A percentile compares a stretch with the other conserved stretches of the same genome.
phyloP scores from a whole-genome alignment of 2,113 vertebrate genomes.

The Oreochromis spilurus region DNA sequence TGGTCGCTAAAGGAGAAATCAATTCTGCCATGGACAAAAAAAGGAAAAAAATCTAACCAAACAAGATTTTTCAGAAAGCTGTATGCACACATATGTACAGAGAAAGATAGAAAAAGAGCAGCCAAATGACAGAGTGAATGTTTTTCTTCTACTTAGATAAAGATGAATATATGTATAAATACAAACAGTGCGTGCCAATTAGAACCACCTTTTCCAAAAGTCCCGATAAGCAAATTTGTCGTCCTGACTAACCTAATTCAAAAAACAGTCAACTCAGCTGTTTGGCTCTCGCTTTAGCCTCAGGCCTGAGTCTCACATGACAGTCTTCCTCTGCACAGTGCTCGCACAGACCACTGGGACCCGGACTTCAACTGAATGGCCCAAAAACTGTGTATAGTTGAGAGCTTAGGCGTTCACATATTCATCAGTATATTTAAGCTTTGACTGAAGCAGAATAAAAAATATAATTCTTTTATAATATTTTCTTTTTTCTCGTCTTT shows the following conservation, averaged over 20 bases:
- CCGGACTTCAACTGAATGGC: background rate
- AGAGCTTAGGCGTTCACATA: background rate
- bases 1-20: conserved; percentile 47
- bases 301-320: conserved; percentile 35
- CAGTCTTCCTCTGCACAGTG: conserved; percentile 1
- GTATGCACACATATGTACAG: background rate
- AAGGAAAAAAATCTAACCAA: conserved; percentile 43
- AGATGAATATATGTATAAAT: conserved; percentile 6
- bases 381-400: background rate
- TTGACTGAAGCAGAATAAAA: background rate
- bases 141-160: background rate
- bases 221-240: conserved; percentile 60
- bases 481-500: background rate
- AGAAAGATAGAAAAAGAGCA: background rate
- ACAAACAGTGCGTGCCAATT: conserved; percentile 20
- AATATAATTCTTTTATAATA: background rate
- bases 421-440: conserved; percentile 14
- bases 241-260: conserved; percentile 30
- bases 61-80: conserved; percentile 23
- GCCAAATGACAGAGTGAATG: background rate
- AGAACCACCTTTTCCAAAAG: conserved; percentile 24
- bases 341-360: conserved; percentile 16
- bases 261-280: conserved; percentile 57
- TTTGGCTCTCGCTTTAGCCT: conserved; percentile 49
- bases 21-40: conserved; percentile 20